Evolutionary conservation across 2,888 invertebrate genomes (phyloP), one percentile per base, ranked within the genome.

Genomic region (Andrena trimmerana): DNA sequence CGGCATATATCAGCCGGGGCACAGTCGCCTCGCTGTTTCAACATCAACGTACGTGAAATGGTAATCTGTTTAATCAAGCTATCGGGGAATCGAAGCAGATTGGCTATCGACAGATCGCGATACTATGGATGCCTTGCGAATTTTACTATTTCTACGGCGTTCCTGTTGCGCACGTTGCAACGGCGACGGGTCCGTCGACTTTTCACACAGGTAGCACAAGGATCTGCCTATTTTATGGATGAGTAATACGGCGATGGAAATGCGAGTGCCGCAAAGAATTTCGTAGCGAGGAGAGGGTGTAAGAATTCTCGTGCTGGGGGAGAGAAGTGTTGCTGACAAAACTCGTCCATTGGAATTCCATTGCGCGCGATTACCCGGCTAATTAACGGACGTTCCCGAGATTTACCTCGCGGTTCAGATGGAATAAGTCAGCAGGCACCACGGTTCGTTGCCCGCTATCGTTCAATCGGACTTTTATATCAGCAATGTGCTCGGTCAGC

Each of bases 401-500:
- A 67, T 70, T 75, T 68, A 75, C 68, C 71, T 24, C 76, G 70
- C 76, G 68, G 75, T 81, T 81, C 33, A 50, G 69, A 75, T 63
- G 52, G 67, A 68, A 66, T 66, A 66, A 50, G 42, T 60, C 76
- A 76, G 66, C 73, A 13, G n/a, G 33, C 36, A 33, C 54, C 70
- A 57, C 57, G 65, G 65, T 63, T 48, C 67, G 57, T 73, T 60
- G 73, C 54, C 66, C 69, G 76, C 71, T 70, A 81, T 87, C 81
- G 67, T 83, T 83, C 80, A 50, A 86, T 81, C 77, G 77, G 75
- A 79, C 82, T 73, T 87, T 89, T 83, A 84, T 86, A 82, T 84
- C 78, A 69, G 81, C 84, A 72, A 87, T 86, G 62, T 84, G 88
- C 85, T 85, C 69, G 85, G 82, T 89, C 89, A 89, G 78, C 84